Percentiles rank a stretch among this genome's conserved stretches.
Evolutionary conservation across 2,113 vertebrate genomes (phyloP).

Genomic region (Hippocampus barbouri): DNA sequence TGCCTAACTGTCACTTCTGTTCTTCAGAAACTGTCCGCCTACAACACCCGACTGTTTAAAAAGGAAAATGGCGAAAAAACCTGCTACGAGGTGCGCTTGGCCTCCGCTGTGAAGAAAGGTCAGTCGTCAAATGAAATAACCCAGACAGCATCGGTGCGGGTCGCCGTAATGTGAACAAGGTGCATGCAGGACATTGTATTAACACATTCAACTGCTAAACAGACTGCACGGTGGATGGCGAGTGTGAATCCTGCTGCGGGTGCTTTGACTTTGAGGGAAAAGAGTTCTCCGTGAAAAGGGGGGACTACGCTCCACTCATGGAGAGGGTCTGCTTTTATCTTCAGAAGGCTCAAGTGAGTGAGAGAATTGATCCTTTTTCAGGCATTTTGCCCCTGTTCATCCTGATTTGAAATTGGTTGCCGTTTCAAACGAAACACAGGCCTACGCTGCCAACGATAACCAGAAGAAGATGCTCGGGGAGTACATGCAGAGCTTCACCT

Average conservation of each 20-base stretch:
- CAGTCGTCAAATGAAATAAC: constrained; percentile 22
- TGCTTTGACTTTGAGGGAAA: constrained; percentile 76
- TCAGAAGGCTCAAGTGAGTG: constrained; percentile 78
- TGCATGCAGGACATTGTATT: not conserved
- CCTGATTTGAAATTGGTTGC: not conserved
- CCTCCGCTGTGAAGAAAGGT: constrained; percentile 82
- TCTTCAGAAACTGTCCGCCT: constrained; percentile 83
- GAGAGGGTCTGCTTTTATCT: constrained; percentile 79
- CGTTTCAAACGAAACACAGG: constrained; percentile 53
- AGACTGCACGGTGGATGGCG: constrained; percentile 73
- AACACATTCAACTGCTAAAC: not conserved
- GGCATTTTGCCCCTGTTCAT: not conserved
- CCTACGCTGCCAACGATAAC: constrained; percentile 78
- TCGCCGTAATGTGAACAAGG: not conserved
- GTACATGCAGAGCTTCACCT: constrained; percentile 80
- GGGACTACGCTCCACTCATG: constrained; percentile 83
- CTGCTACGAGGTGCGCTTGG: constrained; percentile 84
- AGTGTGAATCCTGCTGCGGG: constrained; percentile 69
- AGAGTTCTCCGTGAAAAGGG: constrained; percentile 78
- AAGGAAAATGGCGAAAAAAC: constrained; percentile 62
- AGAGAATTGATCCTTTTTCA: not conserved
- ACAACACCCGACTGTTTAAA: constrained; percentile 90
- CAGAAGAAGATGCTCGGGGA: constrained; percentile 82
- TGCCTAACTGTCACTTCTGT: not conserved
- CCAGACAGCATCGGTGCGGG: not conserved